Conservation (phyloP, 2,797 vertebrate species). For the Thamnophis elegans region DNA sequence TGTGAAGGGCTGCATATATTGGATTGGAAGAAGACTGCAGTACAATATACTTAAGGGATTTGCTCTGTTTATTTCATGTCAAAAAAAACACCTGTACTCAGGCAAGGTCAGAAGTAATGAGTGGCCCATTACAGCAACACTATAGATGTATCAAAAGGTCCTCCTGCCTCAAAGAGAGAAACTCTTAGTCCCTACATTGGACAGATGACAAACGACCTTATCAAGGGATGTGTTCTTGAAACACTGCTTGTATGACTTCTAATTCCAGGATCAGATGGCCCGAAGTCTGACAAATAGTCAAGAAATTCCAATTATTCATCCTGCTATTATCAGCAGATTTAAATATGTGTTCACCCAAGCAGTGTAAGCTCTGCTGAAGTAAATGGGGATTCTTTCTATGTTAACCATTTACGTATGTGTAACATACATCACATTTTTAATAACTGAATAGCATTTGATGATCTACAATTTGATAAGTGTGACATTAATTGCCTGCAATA, state of each 20-base stretch:
- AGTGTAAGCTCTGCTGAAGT: not conserved
- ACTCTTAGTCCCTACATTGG: not conserved
- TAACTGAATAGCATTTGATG: not conserved
- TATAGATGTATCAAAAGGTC: not conserved
- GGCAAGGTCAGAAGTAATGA: not conserved
- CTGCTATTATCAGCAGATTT: not conserved
- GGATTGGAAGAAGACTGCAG: not conserved
- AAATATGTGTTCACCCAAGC: not conserved
- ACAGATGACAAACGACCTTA: not conserved
- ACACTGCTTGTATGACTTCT: not conserved
- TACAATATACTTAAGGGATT: not conserved
- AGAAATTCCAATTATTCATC: not conserved
- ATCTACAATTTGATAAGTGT: not conserved
- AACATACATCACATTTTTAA: not conserved
- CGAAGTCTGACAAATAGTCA: not conserved
- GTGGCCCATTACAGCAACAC: not conserved
- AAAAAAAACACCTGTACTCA: not conserved
- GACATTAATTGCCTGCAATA: not conserved
- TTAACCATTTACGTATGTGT: not conserved
- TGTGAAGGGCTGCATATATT: not conserved
- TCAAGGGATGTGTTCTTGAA: not conserved
- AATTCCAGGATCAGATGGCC: not conserved
- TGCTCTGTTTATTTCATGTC: not conserved
- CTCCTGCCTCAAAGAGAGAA: not conserved
- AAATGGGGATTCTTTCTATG: not conserved